Evolutionary conservation across 2,797 vertebrate genomes (phyloP).

Genomic region (Helicolenus hilgendorfi): DNA sequence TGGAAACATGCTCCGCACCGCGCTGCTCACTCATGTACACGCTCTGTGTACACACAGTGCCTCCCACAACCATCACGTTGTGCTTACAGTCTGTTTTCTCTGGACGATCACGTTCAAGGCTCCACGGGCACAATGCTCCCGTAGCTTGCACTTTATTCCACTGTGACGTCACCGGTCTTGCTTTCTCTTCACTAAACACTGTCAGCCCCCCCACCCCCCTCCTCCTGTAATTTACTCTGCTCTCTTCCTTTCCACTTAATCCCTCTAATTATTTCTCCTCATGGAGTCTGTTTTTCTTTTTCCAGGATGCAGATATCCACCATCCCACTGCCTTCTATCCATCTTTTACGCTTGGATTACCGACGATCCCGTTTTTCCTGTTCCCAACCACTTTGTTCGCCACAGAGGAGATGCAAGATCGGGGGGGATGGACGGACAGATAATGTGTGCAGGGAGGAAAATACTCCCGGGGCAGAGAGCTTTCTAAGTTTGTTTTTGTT

Average conservation of each 20-base stretch:
- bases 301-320: conserved; percentile 48
- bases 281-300: conserved; percentile 54
- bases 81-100: conserved; percentile 53
- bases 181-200: conserved; percentile 25
- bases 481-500: conserved; percentile 59
- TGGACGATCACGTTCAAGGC: conserved; percentile 22
- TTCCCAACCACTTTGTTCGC: conserved; percentile 45
- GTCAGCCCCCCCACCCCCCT: background rate
- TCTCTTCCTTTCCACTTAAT: conserved; percentile 40
- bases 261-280: conserved; percentile 54
- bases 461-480: background rate
- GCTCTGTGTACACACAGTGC: conserved; percentile 39
- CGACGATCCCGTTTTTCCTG: conserved; percentile 57
- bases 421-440: conserved; percentile 17
- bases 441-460: conserved; percentile 5
- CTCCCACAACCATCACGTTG: conserved; percentile 59
- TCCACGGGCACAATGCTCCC: conserved; percentile 15
- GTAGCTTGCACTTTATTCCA: conserved; percentile 22
- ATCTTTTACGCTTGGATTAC: conserved; percentile 67
- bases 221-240: background rate
- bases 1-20: conserved; percentile 58
- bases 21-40: conserved; percentile 32
- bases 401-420: conserved; percentile 34
- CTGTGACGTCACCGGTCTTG: conserved; percentile 38
- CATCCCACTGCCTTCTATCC: conserved; percentile 29